Base-by-base conservation (phyloP, 2,797 vertebrate species). In the Xiphorhynchus erythropygius region DNA sequence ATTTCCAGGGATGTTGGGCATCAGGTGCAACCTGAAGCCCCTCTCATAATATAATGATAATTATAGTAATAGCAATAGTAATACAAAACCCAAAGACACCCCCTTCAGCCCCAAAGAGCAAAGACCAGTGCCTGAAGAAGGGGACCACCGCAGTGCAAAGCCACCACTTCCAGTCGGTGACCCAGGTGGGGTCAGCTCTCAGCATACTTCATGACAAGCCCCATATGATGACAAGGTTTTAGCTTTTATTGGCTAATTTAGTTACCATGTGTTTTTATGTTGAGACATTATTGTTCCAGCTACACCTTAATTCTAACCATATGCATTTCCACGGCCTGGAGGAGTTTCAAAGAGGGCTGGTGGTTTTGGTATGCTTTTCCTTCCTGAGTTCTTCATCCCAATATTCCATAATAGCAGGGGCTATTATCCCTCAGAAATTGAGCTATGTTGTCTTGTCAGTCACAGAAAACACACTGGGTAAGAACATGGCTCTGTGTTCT, bases 141-240 rank as follows among this genome's bases (percentile, higher is more conserved):
- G 17, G 15, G 8, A 41, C 10, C 12, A 41, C 6, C 17, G 35
- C 47, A n/a, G 42, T 35, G 27, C 42, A 57, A 83, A 69, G 27
- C 23, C 75, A 42, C 12, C 15, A 24, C 7, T 57, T n/a, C 14
- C 9, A n/a, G 37, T 21, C 5, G 9, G 11, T 57, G 32, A 57
- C 3, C 27, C 2, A 18, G 3, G 22, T 2, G 8, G 46, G 22
- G 12, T 32, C 46, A 77, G 37, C 13, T 65, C 60, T 74, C 50
- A 46, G 60, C 24, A 52, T 3, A 24, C 59, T 37, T 39, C 46
- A 22, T 0, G 0, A 14, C 10, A 42, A 41, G 9, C 10, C 32
- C 16, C 0, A 0, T 18, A 32, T 50, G 56, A 47, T 32, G n/a
- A 35, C 23, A 19, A 19, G 6, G n/a, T 30, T 52, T 57, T 37